Conservation (phyloP, 2,113 vertebrate species). For the Danionella cerebrum region DNA sequence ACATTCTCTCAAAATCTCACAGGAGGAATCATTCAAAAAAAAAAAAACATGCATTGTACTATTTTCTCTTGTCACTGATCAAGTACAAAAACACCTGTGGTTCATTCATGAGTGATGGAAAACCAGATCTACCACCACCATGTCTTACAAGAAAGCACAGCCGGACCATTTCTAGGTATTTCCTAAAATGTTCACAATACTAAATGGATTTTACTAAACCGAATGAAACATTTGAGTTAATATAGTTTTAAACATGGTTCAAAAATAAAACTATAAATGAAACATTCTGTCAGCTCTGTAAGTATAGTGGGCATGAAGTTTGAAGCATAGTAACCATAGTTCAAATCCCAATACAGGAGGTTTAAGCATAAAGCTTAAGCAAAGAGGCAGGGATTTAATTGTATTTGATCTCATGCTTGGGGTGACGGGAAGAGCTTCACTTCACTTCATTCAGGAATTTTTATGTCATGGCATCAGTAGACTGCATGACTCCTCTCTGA, state of each 20-base stretch:
- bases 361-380: not conserved
- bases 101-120: not conserved
- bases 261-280: too few species aligned
- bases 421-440: constrained; percentile 19
- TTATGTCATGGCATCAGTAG: constrained; percentile 33
- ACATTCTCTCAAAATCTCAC: not conserved
- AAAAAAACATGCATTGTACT: not conserved
- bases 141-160: not conserved
- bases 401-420: constrained; percentile 18
- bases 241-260: not conserved
- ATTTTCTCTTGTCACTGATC: constrained; percentile 11
- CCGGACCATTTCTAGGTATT: too few species aligned
- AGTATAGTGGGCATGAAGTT: too few species aligned
- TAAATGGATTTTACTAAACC: too few species aligned
- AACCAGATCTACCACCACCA: not conserved
- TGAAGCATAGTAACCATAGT: too few species aligned
- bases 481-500: constrained; percentile 25
- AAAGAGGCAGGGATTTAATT: not conserved
- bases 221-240: not conserved
- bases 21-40: too few species aligned
- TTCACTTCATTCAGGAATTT: constrained; percentile 29
- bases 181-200: too few species aligned
- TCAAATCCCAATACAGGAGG: too few species aligned
- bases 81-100: not conserved
- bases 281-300: too few species aligned